A percentile compares a stretch with the other conserved stretches of the same genome.
Evolutionary conservation across 1,140 invertebrate genomes (phyloP).

Genomic region (Grapholita molesta): DNA sequence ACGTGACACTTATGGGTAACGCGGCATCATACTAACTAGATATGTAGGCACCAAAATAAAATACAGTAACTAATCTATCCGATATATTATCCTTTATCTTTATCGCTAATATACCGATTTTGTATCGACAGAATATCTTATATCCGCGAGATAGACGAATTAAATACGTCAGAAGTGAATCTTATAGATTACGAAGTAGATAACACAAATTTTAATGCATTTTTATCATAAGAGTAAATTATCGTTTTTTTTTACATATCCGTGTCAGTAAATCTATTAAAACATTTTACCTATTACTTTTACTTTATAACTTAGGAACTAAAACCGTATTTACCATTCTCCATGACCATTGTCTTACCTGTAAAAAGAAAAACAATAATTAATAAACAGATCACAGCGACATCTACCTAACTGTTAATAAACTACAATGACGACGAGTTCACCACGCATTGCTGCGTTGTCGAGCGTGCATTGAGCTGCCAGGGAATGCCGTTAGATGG

Average conservation of each 20-base stretch:
- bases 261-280: neutral
- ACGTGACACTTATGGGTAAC: neutral
- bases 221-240: neutral
- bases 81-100: slow-evolving; percentile 9
- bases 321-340: neutral
- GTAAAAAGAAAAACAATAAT: slow-evolving; percentile 17
- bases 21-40: neutral
- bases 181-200: neutral
- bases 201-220: neutral
- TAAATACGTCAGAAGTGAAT: neutral
- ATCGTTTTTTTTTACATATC: neutral
- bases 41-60: neutral
- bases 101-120: neutral
- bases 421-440: slow-evolving; percentile 22
- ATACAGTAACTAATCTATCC: neutral
- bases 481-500: neutral
- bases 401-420: slow-evolving; percentile 20
- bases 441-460: neutral
- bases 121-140: neutral
- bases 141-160: neutral
- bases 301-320: too few relatives aligned
- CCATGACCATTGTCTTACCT: slow-evolving; percentile 16
- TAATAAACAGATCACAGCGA: slow-evolving; percentile 18
- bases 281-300: too few relatives aligned
- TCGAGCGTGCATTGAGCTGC: neutral